Base-by-base conservation (phyloP, 2,888 invertebrate species). In the Pocota personata region DNA sequence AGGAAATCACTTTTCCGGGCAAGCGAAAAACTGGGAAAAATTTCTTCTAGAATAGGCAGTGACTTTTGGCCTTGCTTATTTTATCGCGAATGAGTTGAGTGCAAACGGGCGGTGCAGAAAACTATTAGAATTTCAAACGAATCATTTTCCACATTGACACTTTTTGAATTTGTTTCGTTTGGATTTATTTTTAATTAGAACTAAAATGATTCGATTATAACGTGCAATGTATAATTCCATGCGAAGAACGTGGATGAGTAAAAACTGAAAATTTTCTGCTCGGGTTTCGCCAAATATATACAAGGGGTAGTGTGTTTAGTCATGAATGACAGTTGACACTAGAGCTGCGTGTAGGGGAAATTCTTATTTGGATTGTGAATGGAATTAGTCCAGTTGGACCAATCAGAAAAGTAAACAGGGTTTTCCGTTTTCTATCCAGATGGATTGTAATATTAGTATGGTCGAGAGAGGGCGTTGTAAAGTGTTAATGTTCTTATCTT, bases 1-100 rank as follows among this genome's bases (percentile, higher is more conserved):
- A 57, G 10, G 24, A 24, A 60, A 37, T 62, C 19, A 55, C 55
- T 64, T 55, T 46, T 37, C 8, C n/a, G 14, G 30, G 1, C 16
- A n/a, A 40, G 24, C 46, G 43, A 14, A 30, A 55, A 48, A 57
- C 43, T 43, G 30, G 57, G 37, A 71, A 46, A 58, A 48, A 37
- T 37, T 77, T 69, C 46, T 76, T 76, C 67, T 76, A 76, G 57
- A 67, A 76, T 58, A 50, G 77, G 77, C 77, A 30, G 12, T 75
- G 46, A 12, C 14, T 46, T 66, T 21, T 35, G 35, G 43, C 8
- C 24, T 19, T 55, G 10, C 5, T 37, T 10, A 43, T 48, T 27
- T 52, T 57, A 16, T 30, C 50, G 27, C 32, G n/a, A 67, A 24
- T 40, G 12, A n/a, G 14, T 50, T 4, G 3, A 24, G 19, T 43